These are phyloP conservation scores for Labeo calbasu DNA, from an alignment of 2,797 vertebrate genomes.

Conservation along the genomic window DNA sequence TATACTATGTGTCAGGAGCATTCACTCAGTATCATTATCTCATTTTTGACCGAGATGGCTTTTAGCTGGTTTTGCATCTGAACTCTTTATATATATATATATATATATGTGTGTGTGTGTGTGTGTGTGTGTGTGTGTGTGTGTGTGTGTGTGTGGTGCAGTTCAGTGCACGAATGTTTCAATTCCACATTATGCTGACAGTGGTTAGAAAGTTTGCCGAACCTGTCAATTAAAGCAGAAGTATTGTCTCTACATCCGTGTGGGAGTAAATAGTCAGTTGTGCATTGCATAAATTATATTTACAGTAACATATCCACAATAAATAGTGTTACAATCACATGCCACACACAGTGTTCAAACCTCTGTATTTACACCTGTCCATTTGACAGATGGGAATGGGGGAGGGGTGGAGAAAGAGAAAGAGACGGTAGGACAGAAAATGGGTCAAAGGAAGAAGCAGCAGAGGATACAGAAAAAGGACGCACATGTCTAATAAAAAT, in stretches of 20 bases:
- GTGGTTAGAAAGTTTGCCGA: background rate
- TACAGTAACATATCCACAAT: conserved; percentile 28
- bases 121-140: background rate
- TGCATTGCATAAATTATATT: conserved; percentile 7
- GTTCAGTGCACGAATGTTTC: background rate
- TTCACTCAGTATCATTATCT: no score
- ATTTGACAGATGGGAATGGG: conserved; percentile 55
- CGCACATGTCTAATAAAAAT: conserved; percentile 4
- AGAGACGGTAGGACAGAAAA: conserved; percentile 2
- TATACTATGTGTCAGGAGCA: no score
- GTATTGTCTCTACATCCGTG: conserved; percentile 13
- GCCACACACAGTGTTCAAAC: conserved; percentile 8
- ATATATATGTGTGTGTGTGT: background rate
- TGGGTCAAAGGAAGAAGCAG: conserved; percentile 32
- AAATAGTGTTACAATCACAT: background rate
- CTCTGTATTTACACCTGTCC: conserved; percentile 47
- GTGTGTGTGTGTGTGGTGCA: background rate
- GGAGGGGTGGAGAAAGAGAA: conserved; percentile 30
- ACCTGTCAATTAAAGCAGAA: background rate
- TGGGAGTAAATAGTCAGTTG: background rate
- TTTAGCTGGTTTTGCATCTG: no score
- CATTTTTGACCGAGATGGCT: no score
- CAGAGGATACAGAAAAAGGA: conserved; percentile 32
- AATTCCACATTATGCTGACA: background rate
- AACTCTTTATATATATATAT: no score